Evolutionary conservation across 2,888 invertebrate species (phyloP).

Genomic region (Sphinx pinastri): DNA sequence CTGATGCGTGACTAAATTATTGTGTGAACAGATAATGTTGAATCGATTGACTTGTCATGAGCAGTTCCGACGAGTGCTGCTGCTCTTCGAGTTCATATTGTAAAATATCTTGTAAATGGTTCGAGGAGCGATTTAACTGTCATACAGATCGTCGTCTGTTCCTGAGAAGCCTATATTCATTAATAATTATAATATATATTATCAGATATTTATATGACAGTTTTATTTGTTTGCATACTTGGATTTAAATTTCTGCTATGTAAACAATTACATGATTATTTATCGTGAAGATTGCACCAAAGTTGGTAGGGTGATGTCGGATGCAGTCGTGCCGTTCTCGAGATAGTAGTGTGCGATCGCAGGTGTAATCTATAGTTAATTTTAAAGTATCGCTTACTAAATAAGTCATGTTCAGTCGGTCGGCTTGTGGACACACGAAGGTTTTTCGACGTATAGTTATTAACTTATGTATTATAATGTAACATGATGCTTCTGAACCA

Average conservation of each 20-base stretch:
- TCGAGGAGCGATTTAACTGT: conserved; percentile 39
- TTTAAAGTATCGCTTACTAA: conserved; percentile 78
- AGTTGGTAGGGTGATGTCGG: conserved; percentile 47
- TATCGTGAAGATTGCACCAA: conserved; percentile 65
- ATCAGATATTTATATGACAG: conserved; percentile 56
- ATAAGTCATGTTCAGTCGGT: conserved; percentile 73
- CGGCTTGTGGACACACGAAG: conserved; percentile 72
- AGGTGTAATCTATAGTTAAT: conserved; percentile 60
- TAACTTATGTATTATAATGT: conserved; percentile 80
- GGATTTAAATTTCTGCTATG: conserved; percentile 57
- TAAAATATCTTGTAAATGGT: conserved; percentile 44
- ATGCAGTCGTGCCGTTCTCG: not conserved
- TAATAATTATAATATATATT: conserved; percentile 50
- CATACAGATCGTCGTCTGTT: conserved; percentile 36
- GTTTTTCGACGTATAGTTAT: conserved; percentile 74
- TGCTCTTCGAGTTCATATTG: conserved; percentile 44
- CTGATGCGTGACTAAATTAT: conserved; percentile 39
- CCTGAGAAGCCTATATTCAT: conserved; percentile 44
- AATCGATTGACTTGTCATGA: conserved; percentile 3
- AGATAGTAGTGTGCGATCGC: not conserved
- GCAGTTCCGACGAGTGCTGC: not conserved
- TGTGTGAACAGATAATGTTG: conserved; percentile 21
- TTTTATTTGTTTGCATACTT: conserved; percentile 58
- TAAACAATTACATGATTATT: conserved; percentile 56
- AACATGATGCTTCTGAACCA: conserved; percentile 81